A percentile compares a stretch with the other conserved stretches of the same genome.
phyloP scores from a whole-genome alignment of 2,113 vertebrate genomes.

The Porphyrio hochstetteri region DNA sequence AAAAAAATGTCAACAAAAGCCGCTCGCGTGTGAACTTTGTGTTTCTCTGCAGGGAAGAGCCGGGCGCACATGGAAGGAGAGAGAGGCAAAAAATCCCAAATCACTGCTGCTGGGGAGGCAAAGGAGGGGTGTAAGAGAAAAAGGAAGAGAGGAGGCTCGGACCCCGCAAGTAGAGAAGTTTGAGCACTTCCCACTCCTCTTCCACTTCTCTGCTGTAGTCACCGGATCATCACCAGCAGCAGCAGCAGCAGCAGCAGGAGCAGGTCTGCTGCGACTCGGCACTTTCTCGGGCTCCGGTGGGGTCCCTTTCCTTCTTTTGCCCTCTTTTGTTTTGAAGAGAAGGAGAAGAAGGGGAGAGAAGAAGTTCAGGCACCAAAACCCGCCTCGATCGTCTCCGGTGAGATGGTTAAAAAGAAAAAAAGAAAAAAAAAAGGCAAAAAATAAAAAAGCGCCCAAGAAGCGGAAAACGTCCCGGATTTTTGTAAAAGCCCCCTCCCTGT shows the following conservation, averaged over 20 bases:
- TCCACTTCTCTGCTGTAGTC: slow-evolving; percentile 26
- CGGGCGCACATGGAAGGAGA: slow-evolving; percentile 54
- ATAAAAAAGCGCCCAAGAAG: not conserved
- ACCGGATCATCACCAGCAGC: not conserved
- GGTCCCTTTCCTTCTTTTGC: slow-evolving; percentile 51
- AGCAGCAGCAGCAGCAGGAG: not conserved
- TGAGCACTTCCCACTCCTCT: slow-evolving; percentile 53
- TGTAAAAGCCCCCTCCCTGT: slow-evolving; percentile 44
- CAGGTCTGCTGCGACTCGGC: slow-evolving; percentile 37
- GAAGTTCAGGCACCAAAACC: slow-evolving; percentile 46
- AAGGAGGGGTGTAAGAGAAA: not conserved
- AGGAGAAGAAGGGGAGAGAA: slow-evolving; percentile 42
- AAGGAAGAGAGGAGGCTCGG: slow-evolving; percentile 25
- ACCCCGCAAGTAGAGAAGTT: slow-evolving; percentile 60
- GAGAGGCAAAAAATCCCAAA: not conserved
- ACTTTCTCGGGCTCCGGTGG: slow-evolving; percentile 28
- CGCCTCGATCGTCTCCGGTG: slow-evolving; percentile 33
- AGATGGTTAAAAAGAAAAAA: slow-evolving; percentile 14
- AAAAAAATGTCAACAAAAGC: slow-evolving; percentile 60
- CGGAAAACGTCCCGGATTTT: slow-evolving; percentile 75
- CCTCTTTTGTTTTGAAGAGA: slow-evolving; percentile 41
- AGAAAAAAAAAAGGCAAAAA: no score
- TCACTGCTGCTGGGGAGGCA: not conserved
- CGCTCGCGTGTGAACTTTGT: slow-evolving; percentile 73
- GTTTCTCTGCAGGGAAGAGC: slow-evolving; percentile 63